phyloP scores from a whole-genome alignment of 2,113 vertebrate species.

The Neodontobutis hainanensis region DNA sequence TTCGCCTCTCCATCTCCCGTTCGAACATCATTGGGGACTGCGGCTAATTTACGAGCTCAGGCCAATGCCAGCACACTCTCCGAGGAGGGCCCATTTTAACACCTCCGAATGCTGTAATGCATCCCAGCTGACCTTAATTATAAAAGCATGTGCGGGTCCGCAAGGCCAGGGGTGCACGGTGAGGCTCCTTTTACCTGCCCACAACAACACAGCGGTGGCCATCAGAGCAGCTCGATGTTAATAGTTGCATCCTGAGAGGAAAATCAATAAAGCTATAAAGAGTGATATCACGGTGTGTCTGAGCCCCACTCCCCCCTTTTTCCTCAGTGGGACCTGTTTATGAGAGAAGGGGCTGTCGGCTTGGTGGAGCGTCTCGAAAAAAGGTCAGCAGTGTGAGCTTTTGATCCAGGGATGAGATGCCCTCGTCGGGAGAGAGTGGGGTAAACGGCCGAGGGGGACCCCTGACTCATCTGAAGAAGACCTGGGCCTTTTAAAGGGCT shows the following conservation, averaged over 20 bases:
- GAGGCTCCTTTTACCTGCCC: slow-evolving; percentile 71
- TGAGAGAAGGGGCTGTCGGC: slow-evolving; percentile 24
- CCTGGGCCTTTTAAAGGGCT: slow-evolving; percentile 65
- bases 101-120: slow-evolving; percentile 84
- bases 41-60: slow-evolving; percentile 80
- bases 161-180: slow-evolving; percentile 68
- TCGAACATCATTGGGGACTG: slow-evolving; percentile 69
- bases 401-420: slow-evolving; percentile 70
- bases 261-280: slow-evolving; percentile 83
- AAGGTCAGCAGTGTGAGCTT: slow-evolving; percentile 68
- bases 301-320: slow-evolving; percentile 42
- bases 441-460: slow-evolving; percentile 65
- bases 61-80: slow-evolving; percentile 81
- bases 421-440: slow-evolving; percentile 51
- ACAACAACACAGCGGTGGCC: slow-evolving; percentile 69
- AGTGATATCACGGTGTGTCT: slow-evolving; percentile 80
- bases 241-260: slow-evolving; percentile 82
- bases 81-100: slow-evolving; percentile 81
- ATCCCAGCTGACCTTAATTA: slow-evolving; percentile 86
- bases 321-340: slow-evolving; percentile 64
- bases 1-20: slow-evolving; percentile 34
- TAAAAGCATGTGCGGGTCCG: slow-evolving; percentile 77
- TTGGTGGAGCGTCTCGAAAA: slow-evolving; percentile 48
- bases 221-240: slow-evolving; percentile 75
- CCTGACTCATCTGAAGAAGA: slow-evolving; percentile 63